Evolutionary conservation across 2,888 invertebrate genomes (phyloP), one percentile per base, ranked within the genome.

Genomic region (Corbicula japonica): DNA sequence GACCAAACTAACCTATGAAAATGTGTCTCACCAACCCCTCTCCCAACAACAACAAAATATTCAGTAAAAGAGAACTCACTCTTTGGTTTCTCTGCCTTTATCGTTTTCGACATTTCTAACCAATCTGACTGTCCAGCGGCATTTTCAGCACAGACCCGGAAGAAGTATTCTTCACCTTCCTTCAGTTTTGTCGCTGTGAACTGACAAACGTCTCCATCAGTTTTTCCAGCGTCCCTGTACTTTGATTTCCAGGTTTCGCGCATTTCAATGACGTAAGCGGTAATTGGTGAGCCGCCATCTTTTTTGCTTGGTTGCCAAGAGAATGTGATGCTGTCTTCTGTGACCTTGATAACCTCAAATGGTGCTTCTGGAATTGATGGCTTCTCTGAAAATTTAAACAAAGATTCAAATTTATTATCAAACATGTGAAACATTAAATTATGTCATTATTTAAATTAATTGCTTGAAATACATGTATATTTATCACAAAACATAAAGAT

Each of bases 81-180:
- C 73, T 86, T 87, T 63, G 91, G 92, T 58, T 87, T 89, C 68
- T 90, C 86, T 41, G 92, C 91, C 58, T 77, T 91, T 69, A 91
- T 81, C 32, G 81, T 68, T 34, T 87, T 80, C 6, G 81, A 79
- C 38, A 86, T 86, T 80, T 91, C 90, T 61, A 91, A 78, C 66
- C 97, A 96, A 84, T 97, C 97, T 30, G 98, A 97, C 58, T 95
- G 94, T 5, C 98, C 98, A 69, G 97, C 95, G 18, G 96, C 96
- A 94, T 98, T 98, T 86, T 96, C 96, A 0, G 98, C 98, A 90
- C 96, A 95, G 26, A 98, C 96, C 82, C 97, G 95, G 95, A 98
- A 97, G 94, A 96, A 95, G 92, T 98, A 98, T 88, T 97, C 96
- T 56, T 95, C 95, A 90, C 97, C 96, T 92, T 97, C 96, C 86